These are phyloP conservation scores for Lonchura striata DNA, from an alignment of 2,113 vertebrate genomes.

Conservation along the genomic window DNA sequence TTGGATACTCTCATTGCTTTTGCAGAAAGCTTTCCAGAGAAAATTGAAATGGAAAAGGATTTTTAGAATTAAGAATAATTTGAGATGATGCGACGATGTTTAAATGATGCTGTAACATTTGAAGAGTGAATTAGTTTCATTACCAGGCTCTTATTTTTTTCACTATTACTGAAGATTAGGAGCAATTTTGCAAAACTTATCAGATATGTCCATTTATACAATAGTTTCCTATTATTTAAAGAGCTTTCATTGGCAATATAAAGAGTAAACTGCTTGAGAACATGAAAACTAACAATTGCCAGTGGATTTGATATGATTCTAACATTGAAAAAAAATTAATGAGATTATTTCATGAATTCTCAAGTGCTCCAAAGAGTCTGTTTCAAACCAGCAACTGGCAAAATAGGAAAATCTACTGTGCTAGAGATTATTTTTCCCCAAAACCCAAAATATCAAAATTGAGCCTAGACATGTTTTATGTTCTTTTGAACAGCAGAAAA, in stretches of 20 bases:
- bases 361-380: background rate
- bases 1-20: background rate
- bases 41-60: slow-evolving; percentile 6
- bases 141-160: background rate
- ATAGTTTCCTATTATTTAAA: background rate
- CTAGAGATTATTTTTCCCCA: background rate
- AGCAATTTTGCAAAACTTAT: background rate
- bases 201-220: background rate
- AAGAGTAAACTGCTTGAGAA: background rate
- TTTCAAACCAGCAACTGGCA: background rate
- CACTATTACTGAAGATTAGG: background rate
- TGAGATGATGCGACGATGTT: slow-evolving; percentile 1
- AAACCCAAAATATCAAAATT: background rate
- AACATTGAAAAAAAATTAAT: background rate
- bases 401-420: background rate
- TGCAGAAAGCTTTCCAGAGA: background rate
- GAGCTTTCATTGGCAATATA: background rate
- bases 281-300: background rate
- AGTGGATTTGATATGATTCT: background rate
- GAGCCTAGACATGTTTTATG: background rate
- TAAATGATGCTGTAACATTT: background rate
- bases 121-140: slow-evolving; percentile 19
- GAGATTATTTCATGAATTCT: background rate
- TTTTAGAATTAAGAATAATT: background rate
- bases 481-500: background rate